These are phyloP conservation scores for Actinostola sp. DNA, from an alignment of 92 coral and sea anemone genomes.

Conservation along the genomic window DNA sequence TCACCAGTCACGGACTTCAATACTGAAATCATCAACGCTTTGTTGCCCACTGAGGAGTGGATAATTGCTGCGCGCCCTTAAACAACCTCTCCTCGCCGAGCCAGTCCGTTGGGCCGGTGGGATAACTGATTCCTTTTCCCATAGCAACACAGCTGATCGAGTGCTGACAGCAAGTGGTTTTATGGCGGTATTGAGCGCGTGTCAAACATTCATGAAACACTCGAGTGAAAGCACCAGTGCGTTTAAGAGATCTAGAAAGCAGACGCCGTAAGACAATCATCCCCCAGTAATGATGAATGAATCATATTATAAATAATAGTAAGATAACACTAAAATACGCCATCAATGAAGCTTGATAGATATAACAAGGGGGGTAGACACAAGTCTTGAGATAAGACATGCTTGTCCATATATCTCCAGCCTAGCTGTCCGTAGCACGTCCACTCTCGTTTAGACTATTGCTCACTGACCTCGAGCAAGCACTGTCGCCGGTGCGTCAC, in stretches of 20 bases:
- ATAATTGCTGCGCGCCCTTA: no score
- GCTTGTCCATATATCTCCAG: conserved; percentile 7
- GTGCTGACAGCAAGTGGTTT: neutral
- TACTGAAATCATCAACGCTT: no score
- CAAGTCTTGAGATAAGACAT: conserved; percentile 28
- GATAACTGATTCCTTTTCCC: neutral
- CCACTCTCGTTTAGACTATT: neutral
- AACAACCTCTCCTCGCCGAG: no score
- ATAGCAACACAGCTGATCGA: neutral
- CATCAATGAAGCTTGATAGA: neutral
- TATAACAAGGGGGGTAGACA: conserved; percentile 8
- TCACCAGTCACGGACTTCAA: no score
- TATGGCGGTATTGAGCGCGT: conserved; percentile 20
- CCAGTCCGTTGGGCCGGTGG: no score
- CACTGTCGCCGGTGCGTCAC: no score
- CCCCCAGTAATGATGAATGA: neutral
- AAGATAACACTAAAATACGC: conserved; percentile 1
- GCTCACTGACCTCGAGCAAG: no score
- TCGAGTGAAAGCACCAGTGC: conserved; percentile 5
- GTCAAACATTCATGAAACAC: neutral
- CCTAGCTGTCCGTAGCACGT: neutral
- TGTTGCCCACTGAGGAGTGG: no score
- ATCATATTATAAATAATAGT: neutral
- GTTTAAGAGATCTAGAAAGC: conserved; percentile 6
- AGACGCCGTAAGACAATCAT: conserved; percentile 11